Base-by-base conservation (phyloP, 2,888 invertebrate species). In the Dasypolia templi region DNA sequence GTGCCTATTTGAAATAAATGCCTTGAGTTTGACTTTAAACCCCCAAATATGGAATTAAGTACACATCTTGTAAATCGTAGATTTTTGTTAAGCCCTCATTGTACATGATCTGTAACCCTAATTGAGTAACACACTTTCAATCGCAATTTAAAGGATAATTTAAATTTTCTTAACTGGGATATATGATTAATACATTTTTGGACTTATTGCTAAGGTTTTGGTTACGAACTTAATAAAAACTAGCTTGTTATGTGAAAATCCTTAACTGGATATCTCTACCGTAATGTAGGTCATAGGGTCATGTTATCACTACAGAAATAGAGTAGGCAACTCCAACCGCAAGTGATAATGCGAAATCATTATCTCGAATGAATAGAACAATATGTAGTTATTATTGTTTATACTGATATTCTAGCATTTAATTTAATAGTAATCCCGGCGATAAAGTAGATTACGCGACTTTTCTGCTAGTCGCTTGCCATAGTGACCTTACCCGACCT, bases 201-300 rank as follows among this genome's bases (percentile, higher is more conserved):
- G 5, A 49, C 0, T 46, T 32, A n/a, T 9, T 17, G 29, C 11
- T 29, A 44, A 12, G 42, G 12, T 26, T 19, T 14, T 9, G 22
- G 29, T 46, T 4, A 7, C 14, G 14, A 29, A 44, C n/a, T 44
- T 0, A 22, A 44, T 53, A 53, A 29, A 55, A n/a, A 12, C 2
- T 39, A 6, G 2, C 26, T 56, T 44, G 32, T 26, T 2, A 42
- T 66, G 17, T 56, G 49, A 58, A 74, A 49, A 74, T 66, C 26
- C 14, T 49, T 58, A 42, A 58, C 42, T 58, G n/a, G 44, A 58
- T 59, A 61, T 51, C 61, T 58, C 66, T 62, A 68, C 69, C 49
- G 35, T 69, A 66, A 71, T 71, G 58, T 70, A 74, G 72, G 66
- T 68, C 64, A 83, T 65, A 79, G 80, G 83, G 70, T 82, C 72